phyloP scores from a whole-genome alignment of 2,113 vertebrate genomes.

The Ploceus nigricollis region DNA sequence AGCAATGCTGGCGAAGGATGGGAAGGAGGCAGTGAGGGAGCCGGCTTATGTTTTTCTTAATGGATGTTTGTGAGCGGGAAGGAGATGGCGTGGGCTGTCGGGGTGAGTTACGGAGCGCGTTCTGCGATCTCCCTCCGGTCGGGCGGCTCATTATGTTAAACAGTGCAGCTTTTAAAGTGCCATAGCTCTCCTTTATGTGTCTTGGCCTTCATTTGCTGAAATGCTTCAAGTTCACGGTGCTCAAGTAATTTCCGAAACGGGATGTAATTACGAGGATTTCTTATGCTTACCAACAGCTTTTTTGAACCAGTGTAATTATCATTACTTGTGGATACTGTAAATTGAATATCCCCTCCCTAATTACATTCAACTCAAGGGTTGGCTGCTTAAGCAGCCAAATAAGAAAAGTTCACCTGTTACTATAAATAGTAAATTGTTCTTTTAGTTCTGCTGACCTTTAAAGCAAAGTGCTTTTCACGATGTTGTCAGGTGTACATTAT shows the following conservation, averaged over 20 bases:
- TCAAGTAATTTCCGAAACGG: conserved; percentile 75
- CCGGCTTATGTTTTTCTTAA: conserved; percentile 38
- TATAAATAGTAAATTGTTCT: conserved; percentile 79
- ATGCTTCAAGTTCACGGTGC: conserved; percentile 77
- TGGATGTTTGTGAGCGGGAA: conserved; percentile 65
- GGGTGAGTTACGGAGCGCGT: conserved; percentile 69
- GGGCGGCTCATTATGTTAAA: conserved; percentile 70
- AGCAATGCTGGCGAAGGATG: background rate
- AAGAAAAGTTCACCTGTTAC: conserved; percentile 76
- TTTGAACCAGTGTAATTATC: conserved; percentile 81
- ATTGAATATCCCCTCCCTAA: conserved; percentile 83
- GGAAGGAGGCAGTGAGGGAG: conserved; percentile 17
- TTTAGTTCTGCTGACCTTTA: conserved; percentile 76
- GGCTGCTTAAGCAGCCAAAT: conserved; percentile 77
- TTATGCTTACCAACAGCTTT: conserved; percentile 85
- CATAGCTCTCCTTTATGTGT: conserved; percentile 73
- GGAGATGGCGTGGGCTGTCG: conserved; percentile 62
- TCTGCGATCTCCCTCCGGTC: conserved; percentile 51
- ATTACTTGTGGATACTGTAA: conserved; percentile 85
- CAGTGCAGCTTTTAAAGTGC: conserved; percentile 68
- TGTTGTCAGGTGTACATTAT: conserved; percentile 76
- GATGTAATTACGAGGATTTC: conserved; percentile 83
- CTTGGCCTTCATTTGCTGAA: conserved; percentile 83
- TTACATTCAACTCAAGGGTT: conserved; percentile 80
- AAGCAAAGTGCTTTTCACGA: conserved; percentile 62